Conservation (phyloP, 2,888 invertebrate genomes). For the Amorpha juglandis region DNA sequence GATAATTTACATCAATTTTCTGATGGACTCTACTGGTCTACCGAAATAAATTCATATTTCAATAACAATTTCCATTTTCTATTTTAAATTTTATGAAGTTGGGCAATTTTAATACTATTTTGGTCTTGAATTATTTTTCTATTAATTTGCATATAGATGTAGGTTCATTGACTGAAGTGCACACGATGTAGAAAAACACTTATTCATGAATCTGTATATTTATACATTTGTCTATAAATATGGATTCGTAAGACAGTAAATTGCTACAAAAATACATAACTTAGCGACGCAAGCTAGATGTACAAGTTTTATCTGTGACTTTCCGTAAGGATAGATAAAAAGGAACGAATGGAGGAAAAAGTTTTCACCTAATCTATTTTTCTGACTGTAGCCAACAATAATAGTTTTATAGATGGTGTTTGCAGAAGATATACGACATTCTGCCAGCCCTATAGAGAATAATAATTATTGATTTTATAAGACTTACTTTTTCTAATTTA, state of each 20-base stretch:
- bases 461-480: conserved; percentile 8
- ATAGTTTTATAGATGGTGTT: conserved; percentile 22
- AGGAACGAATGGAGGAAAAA: conserved; percentile 2
- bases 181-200: neutral
- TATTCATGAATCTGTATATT: too few species aligned
- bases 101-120: neutral
- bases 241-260: neutral
- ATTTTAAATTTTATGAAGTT: too few species aligned
- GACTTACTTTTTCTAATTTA: neutral
- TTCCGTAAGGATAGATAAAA: conserved; percentile 15
- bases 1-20: too few species aligned
- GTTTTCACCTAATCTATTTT: conserved; percentile 16
- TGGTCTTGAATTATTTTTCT: neutral
- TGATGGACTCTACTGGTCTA: too few species aligned
- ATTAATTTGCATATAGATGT: neutral
- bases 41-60: too few species aligned
- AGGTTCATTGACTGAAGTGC: neutral
- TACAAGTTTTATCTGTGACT: conserved; percentile 3
- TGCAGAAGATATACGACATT: conserved; percentile 1
- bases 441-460: neutral
- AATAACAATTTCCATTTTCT: too few species aligned
- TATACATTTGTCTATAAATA: neutral
- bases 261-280: conserved; percentile 12
- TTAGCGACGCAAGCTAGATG: conserved; percentile 12
- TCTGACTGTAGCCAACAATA: conserved; percentile 21